Conservation (phyloP, 2,797 vertebrate species). For the Coregonus suidteri region DNA sequence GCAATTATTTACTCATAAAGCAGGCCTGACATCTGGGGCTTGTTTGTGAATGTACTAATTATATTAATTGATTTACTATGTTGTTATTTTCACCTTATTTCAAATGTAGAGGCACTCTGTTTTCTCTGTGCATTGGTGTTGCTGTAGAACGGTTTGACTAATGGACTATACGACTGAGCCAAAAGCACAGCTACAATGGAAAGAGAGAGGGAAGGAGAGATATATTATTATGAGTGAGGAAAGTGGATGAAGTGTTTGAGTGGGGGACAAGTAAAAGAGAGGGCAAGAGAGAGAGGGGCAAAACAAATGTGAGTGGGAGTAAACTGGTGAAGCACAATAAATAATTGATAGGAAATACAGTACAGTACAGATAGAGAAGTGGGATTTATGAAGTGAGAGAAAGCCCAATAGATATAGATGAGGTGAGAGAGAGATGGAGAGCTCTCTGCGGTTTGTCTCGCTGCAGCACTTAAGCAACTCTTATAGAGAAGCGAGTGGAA, state of each 20-base stretch:
- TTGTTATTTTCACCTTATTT: neutral
- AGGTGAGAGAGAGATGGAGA: neutral
- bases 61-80: slow-evolving; percentile 1
- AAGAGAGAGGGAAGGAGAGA: neutral
- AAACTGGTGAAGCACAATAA: neutral
- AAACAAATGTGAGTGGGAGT: neutral
- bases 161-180: neutral
- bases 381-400: neutral
- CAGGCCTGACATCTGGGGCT: neutral
- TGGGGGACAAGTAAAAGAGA: neutral
- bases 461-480: neutral
- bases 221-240: neutral
- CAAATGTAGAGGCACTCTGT: neutral
- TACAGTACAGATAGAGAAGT: too few species aligned
- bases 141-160: neutral
- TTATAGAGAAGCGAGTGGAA: neutral
- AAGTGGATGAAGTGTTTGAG: neutral
- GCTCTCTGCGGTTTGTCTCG: neutral
- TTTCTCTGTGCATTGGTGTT: neutral
- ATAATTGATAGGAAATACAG: neutral
- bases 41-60: slow-evolving; percentile 8
- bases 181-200: neutral
- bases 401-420: too few species aligned
- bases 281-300: too few species aligned
- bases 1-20: slow-evolving; percentile 1